A percentile compares a stretch with the other conserved stretches of the same genome.
phyloP scores from a whole-genome alignment of 2,113 vertebrate species.

The Crotophaga sulcirostris region DNA sequence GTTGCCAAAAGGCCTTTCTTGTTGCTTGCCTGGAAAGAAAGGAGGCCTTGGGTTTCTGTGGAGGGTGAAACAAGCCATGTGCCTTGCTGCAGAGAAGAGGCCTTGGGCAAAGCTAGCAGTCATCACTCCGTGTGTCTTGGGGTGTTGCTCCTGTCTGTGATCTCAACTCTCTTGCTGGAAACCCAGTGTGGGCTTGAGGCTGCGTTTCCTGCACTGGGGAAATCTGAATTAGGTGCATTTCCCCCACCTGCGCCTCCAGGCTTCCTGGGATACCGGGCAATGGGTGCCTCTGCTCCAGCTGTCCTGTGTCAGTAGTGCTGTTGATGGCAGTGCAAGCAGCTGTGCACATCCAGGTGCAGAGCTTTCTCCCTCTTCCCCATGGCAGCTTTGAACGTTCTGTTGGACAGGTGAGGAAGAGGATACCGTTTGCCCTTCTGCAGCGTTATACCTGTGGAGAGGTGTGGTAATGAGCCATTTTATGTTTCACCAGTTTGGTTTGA shows the following conservation, averaged over 20 bases:
- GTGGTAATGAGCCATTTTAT: not conserved
- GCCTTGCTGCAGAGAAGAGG: not conserved
- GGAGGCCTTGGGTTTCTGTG: not conserved
- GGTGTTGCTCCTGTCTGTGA: not conserved
- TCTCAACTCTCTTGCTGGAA: not conserved
- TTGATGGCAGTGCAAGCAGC: not conserved
- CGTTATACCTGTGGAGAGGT: not conserved
- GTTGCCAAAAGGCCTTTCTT: not conserved
- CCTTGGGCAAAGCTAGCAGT: not conserved
- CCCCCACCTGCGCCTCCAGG: not conserved
- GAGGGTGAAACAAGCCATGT: not conserved
- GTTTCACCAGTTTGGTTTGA: not conserved
- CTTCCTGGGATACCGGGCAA: not conserved
- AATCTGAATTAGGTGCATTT: not conserved
- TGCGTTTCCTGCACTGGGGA: not conserved
- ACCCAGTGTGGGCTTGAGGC: not conserved
- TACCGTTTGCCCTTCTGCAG: not conserved
- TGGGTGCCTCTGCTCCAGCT: not conserved
- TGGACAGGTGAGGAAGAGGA: not conserved
- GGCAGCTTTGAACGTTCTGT: not conserved
- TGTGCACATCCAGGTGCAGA: not conserved
- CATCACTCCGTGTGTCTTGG: not conserved
- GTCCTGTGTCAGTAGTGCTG: not conserved
- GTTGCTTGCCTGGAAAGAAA: not conserved
- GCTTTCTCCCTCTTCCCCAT: accelerated